Base-by-base conservation (phyloP, 2,888 invertebrate species). In the Amiota mariae region DNA sequence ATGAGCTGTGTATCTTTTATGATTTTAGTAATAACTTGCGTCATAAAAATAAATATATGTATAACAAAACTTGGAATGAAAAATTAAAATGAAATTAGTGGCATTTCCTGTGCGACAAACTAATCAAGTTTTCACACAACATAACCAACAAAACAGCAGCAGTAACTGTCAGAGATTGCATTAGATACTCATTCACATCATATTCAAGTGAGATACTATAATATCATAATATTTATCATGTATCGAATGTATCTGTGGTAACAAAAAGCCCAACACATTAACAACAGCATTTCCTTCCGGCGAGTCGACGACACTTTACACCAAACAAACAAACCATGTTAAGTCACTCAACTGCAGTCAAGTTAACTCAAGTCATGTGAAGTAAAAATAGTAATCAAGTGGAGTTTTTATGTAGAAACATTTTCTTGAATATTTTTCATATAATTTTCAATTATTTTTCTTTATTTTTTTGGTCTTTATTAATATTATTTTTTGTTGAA, bases 71-170 rank as follows among this genome's bases (percentile, higher is more conserved):
- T 59, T n/a, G 59, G 20, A 49, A 48, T 48, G 49, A 11, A 49
- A 48, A 48, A 79, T 78, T 80, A 84, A 80, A 86, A 84, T 77
- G 71, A 82, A 86, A 84, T 83, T 83, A 82, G 75, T 82, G 79
- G 85, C 86, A 86, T 81, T 83, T 83, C 83, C 87, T 82, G 82
- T 77, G 77, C 36, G 59, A 20, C 59, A 20, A 59, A 20, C 20
- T 20, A 59, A 59, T 59, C 59, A 59, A 59, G 36, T 36, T 36
- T 36, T 36, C 36, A 36, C 36, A 36, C 36, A 36, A 36, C 36
- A 36, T 36, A 2, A 36, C 36, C 59, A 59, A 15, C 20, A 59
- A 59, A 36, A 6, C 36, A 36, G 8, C 8, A 36, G 36, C 36
- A 36, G 36, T 36, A 36, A 6, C 6, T 36, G 36, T 36, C 36